These are phyloP conservation scores for Morelia viridis DNA, from an alignment of 2,797 vertebrate genomes.

Conservation along the genomic window DNA sequence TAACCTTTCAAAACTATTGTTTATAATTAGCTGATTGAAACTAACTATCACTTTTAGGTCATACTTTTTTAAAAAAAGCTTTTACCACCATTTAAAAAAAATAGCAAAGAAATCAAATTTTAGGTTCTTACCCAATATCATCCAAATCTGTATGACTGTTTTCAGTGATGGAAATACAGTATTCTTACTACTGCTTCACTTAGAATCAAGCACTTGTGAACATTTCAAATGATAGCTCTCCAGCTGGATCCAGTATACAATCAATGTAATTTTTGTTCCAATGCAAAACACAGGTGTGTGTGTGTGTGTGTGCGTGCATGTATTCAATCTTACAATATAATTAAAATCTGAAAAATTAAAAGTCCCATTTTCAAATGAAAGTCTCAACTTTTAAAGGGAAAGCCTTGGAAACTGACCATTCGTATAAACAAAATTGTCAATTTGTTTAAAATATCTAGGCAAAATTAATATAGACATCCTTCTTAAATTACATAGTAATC, in stretches of 20 bases:
- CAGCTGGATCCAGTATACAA: neutral
- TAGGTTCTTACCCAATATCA: neutral
- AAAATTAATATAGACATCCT: neutral
- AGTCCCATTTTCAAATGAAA: neutral
- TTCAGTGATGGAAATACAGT: neutral
- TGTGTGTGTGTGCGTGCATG: neutral
- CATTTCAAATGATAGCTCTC: neutral
- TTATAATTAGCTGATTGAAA: neutral
- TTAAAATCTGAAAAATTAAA: neutral
- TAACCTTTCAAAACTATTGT: neutral
- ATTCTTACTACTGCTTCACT: neutral
- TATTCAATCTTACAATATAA: neutral
- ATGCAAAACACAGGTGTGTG: neutral
- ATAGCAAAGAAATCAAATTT: neutral
- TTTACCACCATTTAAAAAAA: neutral
- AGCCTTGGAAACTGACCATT: neutral
- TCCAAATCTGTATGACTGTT: neutral
- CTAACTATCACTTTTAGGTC: neutral
- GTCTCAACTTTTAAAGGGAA: neutral
- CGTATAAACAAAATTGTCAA: neutral
- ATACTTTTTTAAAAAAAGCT: neutral
- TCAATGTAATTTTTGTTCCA: neutral
- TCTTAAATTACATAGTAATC: neutral
- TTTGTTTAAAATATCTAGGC: neutral
- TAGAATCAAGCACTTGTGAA: neutral